Evolutionary conservation across 2,113 vertebrate genomes (phyloP).

Genomic region (Hystrix brachyura): DNA sequence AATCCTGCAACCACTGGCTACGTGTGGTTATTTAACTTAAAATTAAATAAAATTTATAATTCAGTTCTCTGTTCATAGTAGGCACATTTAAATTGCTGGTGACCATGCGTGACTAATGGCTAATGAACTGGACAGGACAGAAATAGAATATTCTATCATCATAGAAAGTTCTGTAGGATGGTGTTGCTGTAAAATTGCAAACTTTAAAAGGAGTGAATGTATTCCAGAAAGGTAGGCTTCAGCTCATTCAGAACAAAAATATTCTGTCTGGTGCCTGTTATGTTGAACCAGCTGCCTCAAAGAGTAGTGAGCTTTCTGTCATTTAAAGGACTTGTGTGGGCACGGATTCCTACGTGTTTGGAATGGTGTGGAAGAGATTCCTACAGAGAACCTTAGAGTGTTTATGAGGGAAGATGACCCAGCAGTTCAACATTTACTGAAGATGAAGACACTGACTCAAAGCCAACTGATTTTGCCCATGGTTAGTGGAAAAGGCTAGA

Average conservation of each 20-base stretch:
- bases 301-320: neutral
- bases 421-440: neutral
- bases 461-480: neutral
- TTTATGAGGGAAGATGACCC: slow-evolving; percentile 28
- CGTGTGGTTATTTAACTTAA: neutral
- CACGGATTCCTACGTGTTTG: neutral
- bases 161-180: neutral
- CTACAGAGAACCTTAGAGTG: neutral
- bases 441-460: neutral
- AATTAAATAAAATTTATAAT: slow-evolving; percentile 4
- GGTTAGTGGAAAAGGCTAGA: neutral
- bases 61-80: neutral
- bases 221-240: slow-evolving; percentile 31
- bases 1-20: neutral
- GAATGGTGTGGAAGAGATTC: neutral
- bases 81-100: neutral
- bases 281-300: neutral
- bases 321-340: neutral
- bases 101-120: neutral
- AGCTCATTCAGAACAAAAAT: neutral
- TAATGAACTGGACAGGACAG: neutral
- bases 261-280: neutral
- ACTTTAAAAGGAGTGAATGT: neutral
- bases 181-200: slow-evolving; percentile 2
- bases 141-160: neutral